A percentile compares a stretch with the other conserved stretches of the same genome.
phyloP scores from a whole-genome alignment of 2,113 vertebrate species.

The Limanda limanda region DNA sequence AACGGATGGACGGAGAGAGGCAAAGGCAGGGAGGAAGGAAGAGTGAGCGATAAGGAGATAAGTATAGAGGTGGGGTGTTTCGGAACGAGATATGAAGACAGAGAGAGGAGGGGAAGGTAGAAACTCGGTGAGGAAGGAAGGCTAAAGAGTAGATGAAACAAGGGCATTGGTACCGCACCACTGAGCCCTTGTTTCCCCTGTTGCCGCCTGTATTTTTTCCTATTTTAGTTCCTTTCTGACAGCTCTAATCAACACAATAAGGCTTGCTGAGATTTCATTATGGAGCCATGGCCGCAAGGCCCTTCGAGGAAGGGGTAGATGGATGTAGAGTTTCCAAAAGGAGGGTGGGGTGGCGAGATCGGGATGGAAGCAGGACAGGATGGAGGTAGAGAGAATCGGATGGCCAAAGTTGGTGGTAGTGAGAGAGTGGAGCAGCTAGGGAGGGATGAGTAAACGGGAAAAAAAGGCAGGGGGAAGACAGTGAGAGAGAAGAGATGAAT shows the following conservation, averaged over 20 bases:
- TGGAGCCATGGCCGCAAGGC: slow-evolving; percentile 58
- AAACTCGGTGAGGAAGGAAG: slow-evolving; percentile 10
- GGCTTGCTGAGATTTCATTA: slow-evolving; percentile 75
- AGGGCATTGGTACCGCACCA: slow-evolving; percentile 36
- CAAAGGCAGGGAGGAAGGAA: not conserved
- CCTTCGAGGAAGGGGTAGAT: slow-evolving; percentile 53
- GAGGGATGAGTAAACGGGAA: not conserved
- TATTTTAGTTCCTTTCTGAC: slow-evolving; percentile 71
- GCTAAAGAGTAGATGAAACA: slow-evolving; percentile 41
- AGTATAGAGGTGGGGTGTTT: slow-evolving; percentile 2
- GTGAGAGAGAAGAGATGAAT: slow-evolving; percentile 46
- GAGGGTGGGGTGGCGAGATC: not conserved
- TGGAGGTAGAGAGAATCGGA: slow-evolving; percentile 24
- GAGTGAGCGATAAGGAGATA: not conserved
- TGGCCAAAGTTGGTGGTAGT: slow-evolving; percentile 22
- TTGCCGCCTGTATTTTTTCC: slow-evolving; percentile 62
- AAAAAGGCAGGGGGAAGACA: slow-evolving; percentile 28
- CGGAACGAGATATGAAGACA: slow-evolving; percentile 1
- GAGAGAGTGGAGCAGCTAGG: slow-evolving; percentile 6
- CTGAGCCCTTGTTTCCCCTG: slow-evolving; percentile 58
- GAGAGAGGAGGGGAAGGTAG: slow-evolving; percentile 8
- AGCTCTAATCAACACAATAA: slow-evolving; percentile 79
- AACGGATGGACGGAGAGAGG: slow-evolving; percentile 16
- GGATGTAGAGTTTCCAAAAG: slow-evolving; percentile 21
- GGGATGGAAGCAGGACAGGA: slow-evolving; percentile 23